Evolutionary conservation across 1,140 invertebrate species (phyloP), one percentile per base, ranked within the genome.

Genomic region (Penaeus chinensis): DNA sequence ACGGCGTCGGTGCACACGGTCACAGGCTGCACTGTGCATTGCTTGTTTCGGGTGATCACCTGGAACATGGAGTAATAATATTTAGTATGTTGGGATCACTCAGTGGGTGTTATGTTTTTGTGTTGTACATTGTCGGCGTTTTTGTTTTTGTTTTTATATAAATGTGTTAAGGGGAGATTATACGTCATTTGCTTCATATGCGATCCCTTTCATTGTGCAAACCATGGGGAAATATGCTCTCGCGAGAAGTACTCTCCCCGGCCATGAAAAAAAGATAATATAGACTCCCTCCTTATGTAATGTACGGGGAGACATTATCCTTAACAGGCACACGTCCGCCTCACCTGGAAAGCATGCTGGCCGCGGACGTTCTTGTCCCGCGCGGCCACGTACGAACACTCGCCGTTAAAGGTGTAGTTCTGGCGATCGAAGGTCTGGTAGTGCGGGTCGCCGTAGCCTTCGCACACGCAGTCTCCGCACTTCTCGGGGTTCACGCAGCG

Each of bases 371-470:
- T 91, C 3, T 93, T 92, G 91, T 96, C 95, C 60, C 95, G 92
- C 0, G 96, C 95, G 20, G 96, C 93, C 16, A 96, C 91, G 91
- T 97, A 96, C 0, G 96, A 96, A 91, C 96, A 97, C 91, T 96
- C 93, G 61, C 97, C 96, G 92, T 98, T 96, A 92, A 98, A 98
- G 91, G 97, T 96, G 91, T 94, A 98, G 16, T 94, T 93, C 27
- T 94, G 94, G 0, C 95, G 95, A 92, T 98, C 97, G 91, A 97
- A 98, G 1, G 96, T 97, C 89, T 94, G 95, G 91, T 96, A 96
- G 92, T 98, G 97, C 1, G 96, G 96, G 91, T 97, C 96, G 10
- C 96, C 96, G 95, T 96, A 97, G 10, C 95, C 94, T 42, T 94
- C 94, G 92, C 96, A 98, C 16, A 95, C 93, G n/a, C 96, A 97